These are phyloP conservation scores for Drosophila lacertosa DNA, from an alignment of 1,140 invertebrate species.

Conservation along the genomic window DNA sequence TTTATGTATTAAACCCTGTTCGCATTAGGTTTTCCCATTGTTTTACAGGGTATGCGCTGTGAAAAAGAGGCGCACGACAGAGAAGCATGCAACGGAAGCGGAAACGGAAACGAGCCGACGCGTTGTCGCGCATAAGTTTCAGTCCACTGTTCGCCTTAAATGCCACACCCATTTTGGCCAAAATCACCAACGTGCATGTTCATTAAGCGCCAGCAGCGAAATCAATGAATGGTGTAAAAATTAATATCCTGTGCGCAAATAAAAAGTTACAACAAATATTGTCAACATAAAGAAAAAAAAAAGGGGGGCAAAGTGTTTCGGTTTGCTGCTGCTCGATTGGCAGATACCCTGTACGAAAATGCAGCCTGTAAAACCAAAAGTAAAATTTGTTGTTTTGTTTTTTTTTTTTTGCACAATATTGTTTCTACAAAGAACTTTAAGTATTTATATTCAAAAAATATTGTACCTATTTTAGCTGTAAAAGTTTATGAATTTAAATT, in stretches of 20 bases:
- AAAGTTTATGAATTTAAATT: too few species aligned
- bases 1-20: too few species aligned
- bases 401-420: too few species aligned
- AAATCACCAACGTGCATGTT: constrained; percentile 56
- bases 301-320: too few species aligned
- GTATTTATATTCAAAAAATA: too few species aligned
- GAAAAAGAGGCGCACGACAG: not conserved
- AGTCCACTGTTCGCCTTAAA: constrained; percentile 2
- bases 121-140: constrained; percentile 29
- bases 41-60: constrained; percentile 16
- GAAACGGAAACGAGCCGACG: constrained; percentile 57
- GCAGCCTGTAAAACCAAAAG: too few species aligned
- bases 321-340: too few species aligned
- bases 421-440: too few species aligned
- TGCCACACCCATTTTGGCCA: constrained; percentile 19
- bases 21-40: not conserved
- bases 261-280: constrained; percentile 11
- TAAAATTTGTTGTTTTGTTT: too few species aligned
- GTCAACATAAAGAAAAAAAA: not conserved
- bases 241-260: constrained; percentile 77
- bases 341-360: too few species aligned
- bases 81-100: constrained; percentile 37
- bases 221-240: constrained; percentile 84
- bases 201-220: constrained; percentile 73
- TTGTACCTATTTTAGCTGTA: too few species aligned